phyloP scores from a whole-genome alignment of 2,113 vertebrate genomes.

The Salvelinus sp. region DNA sequence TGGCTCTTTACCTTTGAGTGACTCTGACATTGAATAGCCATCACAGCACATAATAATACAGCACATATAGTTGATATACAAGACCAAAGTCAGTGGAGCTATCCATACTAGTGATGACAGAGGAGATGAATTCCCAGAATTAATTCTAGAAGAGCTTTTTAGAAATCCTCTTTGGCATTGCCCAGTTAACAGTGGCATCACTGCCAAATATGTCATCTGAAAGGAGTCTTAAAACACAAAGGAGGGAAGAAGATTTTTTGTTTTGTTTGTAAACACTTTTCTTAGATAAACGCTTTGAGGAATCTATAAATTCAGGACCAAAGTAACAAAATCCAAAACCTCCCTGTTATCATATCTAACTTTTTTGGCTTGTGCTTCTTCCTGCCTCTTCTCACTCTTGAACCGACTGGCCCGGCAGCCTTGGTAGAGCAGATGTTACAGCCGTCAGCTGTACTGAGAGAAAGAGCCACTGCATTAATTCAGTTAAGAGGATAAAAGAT shows the following conservation, averaged over 20 bases:
- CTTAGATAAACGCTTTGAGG: constrained; percentile 35
- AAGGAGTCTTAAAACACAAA: constrained; percentile 15
- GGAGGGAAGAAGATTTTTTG: constrained; percentile 1
- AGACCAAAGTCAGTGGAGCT: constrained; percentile 29
- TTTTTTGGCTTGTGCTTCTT: constrained; percentile 28
- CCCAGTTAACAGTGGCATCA: neutral
- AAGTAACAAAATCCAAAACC: constrained; percentile 28
- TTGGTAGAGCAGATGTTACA: constrained; percentile 35
- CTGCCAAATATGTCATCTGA: constrained; percentile 9
- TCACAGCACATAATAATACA: constrained; percentile 37
- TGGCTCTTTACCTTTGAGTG: constrained; percentile 45
- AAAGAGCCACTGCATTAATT: constrained; percentile 41
- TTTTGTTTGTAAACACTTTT: constrained; percentile 44
- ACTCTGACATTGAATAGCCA: constrained; percentile 37
- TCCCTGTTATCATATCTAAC: neutral
- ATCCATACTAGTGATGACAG: constrained; percentile 23
- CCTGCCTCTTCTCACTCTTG: constrained; percentile 30
- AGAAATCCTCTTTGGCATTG: neutral
- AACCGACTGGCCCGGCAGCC: constrained; percentile 43
- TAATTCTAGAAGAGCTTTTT: constrained; percentile 3
- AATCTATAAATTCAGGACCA: neutral
- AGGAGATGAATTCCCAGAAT: constrained; percentile 28
- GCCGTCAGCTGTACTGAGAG: constrained; percentile 16
- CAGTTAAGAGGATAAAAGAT: constrained; percentile 44
- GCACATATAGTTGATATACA: constrained; percentile 45